Conservation (phyloP, 2,888 invertebrate genomes). For the Bombylius major region DNA sequence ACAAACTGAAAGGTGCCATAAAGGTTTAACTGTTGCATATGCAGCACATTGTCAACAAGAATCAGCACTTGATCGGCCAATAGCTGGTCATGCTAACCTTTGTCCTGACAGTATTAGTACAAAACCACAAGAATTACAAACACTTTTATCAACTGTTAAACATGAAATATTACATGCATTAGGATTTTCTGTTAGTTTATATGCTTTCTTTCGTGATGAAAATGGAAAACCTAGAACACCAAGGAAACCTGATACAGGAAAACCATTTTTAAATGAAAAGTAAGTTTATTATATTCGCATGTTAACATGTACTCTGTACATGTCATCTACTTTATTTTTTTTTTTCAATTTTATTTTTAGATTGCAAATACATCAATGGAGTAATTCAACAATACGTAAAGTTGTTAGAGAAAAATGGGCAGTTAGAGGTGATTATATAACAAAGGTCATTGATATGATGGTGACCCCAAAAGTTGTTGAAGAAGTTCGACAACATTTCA, state of each 20-base stretch:
- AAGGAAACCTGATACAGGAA: constrained; percentile 69
- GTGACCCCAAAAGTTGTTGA: constrained; percentile 82
- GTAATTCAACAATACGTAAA: constrained; percentile 70
- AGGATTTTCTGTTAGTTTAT: constrained; percentile 92
- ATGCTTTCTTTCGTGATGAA: constrained; percentile 81
- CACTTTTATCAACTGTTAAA: constrained; percentile 88
- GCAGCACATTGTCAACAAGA: constrained; percentile 99
- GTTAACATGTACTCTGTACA: not conserved
- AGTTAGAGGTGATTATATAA: constrained; percentile 61
- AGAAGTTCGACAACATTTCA: constrained; percentile 79
- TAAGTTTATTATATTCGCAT: constrained; percentile 34
- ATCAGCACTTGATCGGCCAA: constrained; percentile 84
- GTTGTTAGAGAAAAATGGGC: constrained; percentile 62
- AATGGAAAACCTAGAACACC: constrained; percentile 79
- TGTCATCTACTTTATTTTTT: not conserved
- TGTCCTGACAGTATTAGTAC: constrained; percentile 91
- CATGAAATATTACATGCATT: constrained; percentile 97
- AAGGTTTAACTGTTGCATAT: constrained; percentile 87
- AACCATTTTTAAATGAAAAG: constrained; percentile 80
- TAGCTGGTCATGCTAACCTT: constrained; percentile 97
- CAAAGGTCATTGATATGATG: constrained; percentile 67
- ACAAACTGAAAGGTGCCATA: constrained; percentile 83
- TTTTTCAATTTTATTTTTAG: constrained; percentile 36
- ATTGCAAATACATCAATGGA: constrained; percentile 89
- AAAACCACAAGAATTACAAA: constrained; percentile 80